A percentile compares a stretch with the other conserved stretches of the same genome.
Conservation (phyloP, 2,797 vertebrate species). For the Toxotes lorentzi region DNA sequence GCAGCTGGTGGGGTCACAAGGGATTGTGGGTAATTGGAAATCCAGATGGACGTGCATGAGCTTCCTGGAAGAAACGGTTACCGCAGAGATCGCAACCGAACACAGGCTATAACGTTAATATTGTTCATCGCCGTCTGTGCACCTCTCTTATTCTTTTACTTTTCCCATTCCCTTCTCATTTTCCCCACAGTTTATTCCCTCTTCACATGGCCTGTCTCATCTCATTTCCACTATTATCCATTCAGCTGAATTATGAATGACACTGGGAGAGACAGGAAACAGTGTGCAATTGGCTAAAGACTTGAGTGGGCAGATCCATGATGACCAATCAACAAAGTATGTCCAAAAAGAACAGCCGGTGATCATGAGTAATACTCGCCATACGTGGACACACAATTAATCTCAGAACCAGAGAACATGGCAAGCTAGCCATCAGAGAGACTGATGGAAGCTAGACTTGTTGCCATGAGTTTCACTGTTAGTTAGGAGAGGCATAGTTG, state of each 20-base stretch:
- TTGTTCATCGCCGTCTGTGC: conserved; percentile 52
- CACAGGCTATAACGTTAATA: conserved; percentile 62
- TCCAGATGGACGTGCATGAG: conserved; percentile 82
- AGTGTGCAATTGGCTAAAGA: conserved; percentile 31
- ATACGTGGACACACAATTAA: conserved; percentile 35
- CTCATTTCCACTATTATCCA: conserved; percentile 18
- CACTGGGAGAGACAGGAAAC: conserved; percentile 39
- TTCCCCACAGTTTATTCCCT: conserved; percentile 25
- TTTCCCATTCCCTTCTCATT: conserved; percentile 40
- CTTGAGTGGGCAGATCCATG: conserved; percentile 43
- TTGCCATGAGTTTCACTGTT: conserved; percentile 39
- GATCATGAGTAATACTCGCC: conserved; percentile 62
- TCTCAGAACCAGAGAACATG: conserved; percentile 27
- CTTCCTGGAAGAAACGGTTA: conserved; percentile 73
- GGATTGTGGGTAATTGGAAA: conserved; percentile 83
- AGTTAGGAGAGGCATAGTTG: not conserved
- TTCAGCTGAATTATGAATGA: conserved; percentile 50
- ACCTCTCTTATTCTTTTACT: conserved; percentile 43
- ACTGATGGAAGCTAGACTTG: conserved; percentile 26
- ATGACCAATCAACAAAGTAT: conserved; percentile 68
- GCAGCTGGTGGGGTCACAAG: conserved; percentile 63
- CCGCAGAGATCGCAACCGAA: conserved; percentile 69
- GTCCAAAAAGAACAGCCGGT: conserved; percentile 57
- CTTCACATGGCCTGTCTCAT: conserved; percentile 3
- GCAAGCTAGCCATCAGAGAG: conserved; percentile 15